phyloP scores from a whole-genome alignment of 2,113 vertebrate genomes.

The Hippotragus niger region DNA sequence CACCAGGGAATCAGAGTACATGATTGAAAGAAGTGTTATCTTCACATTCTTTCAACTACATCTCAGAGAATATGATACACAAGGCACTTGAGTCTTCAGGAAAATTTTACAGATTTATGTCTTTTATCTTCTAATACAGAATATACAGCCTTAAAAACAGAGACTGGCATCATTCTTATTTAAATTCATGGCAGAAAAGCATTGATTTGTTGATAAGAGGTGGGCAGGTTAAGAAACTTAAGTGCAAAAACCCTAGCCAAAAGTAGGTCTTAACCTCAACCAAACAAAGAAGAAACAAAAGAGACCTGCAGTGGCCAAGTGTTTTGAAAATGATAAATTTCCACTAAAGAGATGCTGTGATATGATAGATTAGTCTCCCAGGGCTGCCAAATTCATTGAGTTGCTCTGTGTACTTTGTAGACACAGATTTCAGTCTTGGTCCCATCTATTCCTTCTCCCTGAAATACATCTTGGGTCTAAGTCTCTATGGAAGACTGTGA shows the following conservation, averaged over 20 bases:
- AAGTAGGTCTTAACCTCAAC: background rate
- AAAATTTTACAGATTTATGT: background rate
- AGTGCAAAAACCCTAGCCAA: background rate
- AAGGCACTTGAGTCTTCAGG: background rate
- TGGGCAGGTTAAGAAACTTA: constrained; percentile 6
- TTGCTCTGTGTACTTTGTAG: background rate
- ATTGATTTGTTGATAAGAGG: background rate
- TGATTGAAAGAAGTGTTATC: background rate
- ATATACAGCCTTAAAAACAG: background rate
- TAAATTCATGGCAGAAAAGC: background rate
- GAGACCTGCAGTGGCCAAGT: background rate
- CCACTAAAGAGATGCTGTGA: background rate
- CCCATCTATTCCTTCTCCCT: background rate
- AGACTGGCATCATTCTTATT: background rate
- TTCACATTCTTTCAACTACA: background rate
- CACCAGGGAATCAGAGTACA: background rate
- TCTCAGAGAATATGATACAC: background rate
- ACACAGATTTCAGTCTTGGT: background rate
- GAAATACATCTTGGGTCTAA: background rate
- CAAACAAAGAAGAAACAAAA: background rate
- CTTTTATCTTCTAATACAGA: background rate
- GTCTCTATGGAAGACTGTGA: background rate
- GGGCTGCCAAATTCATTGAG: background rate
- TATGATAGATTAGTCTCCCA: background rate
- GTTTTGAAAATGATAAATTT: background rate